Evolutionary conservation across 2,113 vertebrate species (phyloP), one percentile per base, ranked within the genome.

Genomic region (Pangasianodon hypophthalmus): DNA sequence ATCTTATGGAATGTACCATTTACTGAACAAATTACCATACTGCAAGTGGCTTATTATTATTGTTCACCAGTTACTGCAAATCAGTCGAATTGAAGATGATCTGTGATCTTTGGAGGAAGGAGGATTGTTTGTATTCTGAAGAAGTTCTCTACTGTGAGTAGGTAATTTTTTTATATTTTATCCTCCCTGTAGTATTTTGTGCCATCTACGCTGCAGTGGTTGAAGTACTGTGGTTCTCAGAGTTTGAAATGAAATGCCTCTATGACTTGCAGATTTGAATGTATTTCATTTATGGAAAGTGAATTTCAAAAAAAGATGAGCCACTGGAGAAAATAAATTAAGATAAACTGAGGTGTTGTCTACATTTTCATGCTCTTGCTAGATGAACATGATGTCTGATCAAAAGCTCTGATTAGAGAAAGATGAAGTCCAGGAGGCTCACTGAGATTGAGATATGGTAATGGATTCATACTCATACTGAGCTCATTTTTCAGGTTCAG

Each of bases 11-110:
- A 5, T 54, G 26, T 56, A 80, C 6, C 21, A 62, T 48, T 41
- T 52, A 86, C 24, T 62, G 80, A 79, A 85, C 54, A 48, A 71
- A 73, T 46, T 32, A 67, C 84, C 44, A 19, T 80, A 54, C 56
- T 88, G 32, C 41, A 62, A 84, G 85, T 91, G 81, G 56, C 81
- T 75, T 89, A 50, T 82, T 73, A 44, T 64, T 26, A 26, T 14
- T 60, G 56, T 83, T 52, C 14, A 32, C 1, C n/a, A 58, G n/a
- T 58, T 26, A 62, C 32, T 56, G n/a, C 52, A 82, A 56, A 32
- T 82, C 21, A 3, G 41, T 16, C 56, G 7, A 44, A 1, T 41
- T 19, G 11, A 60, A 19, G 56, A 58, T 11, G 16, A 81, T 81
- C 54, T 56, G n/a, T 41, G 21, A 18, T 18, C 26, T 85, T 54